A percentile compares a stretch with the other conserved stretches of the same genome.
Conservation (phyloP, 64 coral and sea anemone species). For the Stichodactyla mertensii region DNA sequence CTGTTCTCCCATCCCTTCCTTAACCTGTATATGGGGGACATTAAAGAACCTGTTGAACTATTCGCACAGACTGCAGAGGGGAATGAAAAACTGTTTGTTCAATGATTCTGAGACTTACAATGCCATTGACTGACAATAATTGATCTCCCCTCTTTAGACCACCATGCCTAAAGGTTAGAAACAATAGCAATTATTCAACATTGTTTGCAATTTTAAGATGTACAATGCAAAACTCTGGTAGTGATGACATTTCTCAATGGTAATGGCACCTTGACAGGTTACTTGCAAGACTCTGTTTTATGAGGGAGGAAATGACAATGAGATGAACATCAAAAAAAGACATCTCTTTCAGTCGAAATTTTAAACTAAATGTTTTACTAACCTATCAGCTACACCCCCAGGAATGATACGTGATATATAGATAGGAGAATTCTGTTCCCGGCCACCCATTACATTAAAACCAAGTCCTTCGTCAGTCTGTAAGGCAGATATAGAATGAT, state of each 20-base stretch:
- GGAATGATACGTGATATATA: slow-evolving; percentile 99
- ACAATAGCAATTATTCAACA: not conserved
- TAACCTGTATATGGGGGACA: too few species aligned
- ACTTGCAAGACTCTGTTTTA: too few species aligned
- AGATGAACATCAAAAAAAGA: not conserved
- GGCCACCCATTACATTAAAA: slow-evolving; percentile 99
- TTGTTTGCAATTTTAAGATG: too few species aligned
- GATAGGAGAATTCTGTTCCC: slow-evolving; percentile 94
- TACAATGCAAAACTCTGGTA: too few species aligned
- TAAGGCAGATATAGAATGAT: not conserved
- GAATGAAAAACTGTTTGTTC: not conserved
- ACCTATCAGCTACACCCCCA: slow-evolving; percentile 97
- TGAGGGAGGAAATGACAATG: too few species aligned
- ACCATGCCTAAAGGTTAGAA: slow-evolving; percentile 42
- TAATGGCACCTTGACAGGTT: too few species aligned
- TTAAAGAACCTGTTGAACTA: too few species aligned
- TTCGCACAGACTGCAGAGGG: not conserved
- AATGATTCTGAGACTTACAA: slow-evolving; percentile 49
- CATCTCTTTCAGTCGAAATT: not conserved
- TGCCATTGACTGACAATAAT: slow-evolving; percentile 92
- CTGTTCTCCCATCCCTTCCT: too few species aligned
- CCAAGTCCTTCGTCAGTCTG: slow-evolving; percentile 99
- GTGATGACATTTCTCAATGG: too few species aligned
- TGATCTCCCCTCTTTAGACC: slow-evolving; percentile 93
- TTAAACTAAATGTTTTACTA: not conserved